Conservation (phyloP, 2,797 vertebrate species). For the Pygocentrus nattereri region DNA sequence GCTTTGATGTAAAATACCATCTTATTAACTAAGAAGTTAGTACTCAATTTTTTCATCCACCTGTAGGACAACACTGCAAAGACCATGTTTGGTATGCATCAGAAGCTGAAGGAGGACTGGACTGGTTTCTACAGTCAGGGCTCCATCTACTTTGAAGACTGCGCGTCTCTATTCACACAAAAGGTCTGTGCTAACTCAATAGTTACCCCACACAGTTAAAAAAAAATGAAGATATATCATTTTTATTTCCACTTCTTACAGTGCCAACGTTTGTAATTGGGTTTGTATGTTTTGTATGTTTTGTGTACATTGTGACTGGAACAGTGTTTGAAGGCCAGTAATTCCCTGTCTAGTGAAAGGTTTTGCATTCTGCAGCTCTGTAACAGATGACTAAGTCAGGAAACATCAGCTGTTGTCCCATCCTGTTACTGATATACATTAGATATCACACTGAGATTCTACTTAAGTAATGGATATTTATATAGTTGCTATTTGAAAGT, state of each 20-base stretch:
- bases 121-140: conserved; percentile 81
- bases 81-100: conserved; percentile 76
- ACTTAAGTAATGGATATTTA: too few relatives aligned
- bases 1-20: background rate
- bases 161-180: conserved; percentile 84
- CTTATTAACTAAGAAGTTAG: too few relatives aligned
- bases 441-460: too few relatives aligned
- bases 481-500: background rate
- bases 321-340: background rate
- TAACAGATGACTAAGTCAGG: background rate
- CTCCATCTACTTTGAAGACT: conserved; percentile 83
- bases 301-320: background rate
- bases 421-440: background rate
- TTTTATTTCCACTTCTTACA: too few relatives aligned
- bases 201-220: background rate
- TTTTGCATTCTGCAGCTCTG: background rate
- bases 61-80: conserved; percentile 74
- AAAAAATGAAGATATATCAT: too few relatives aligned
- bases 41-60: background rate
- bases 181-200: conserved; percentile 79
- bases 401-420: background rate
- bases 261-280: too few relatives aligned
- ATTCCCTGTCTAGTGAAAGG: background rate
- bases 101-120: conserved; percentile 79
- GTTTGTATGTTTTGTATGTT: background rate